Base-by-base conservation (phyloP, 2,113 vertebrate genomes). In the Clupea harengus region DNA sequence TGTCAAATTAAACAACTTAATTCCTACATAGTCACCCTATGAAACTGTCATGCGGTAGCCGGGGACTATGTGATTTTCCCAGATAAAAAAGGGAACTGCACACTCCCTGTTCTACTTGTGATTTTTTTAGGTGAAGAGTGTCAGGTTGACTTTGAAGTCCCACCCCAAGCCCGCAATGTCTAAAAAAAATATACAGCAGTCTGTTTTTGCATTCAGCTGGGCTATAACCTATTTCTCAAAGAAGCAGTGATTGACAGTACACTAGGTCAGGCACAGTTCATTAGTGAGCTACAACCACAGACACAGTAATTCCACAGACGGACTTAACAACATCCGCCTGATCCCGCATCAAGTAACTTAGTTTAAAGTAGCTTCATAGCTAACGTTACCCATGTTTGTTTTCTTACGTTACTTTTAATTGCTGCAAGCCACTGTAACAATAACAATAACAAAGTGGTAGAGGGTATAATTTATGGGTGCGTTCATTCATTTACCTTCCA, bases 1-100 rank as follows among this genome's bases (percentile, higher is more conserved):
- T 20, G 54, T 22, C 54, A 22, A 17, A 57, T 20, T 3, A 22
- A 60, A 22, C 5, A 60, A 60, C 18, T 13, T 22, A 22, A 60
- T 10, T 72, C 54, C 54, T 60, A 60, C 54, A 1, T 39, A 60
- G 60, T 64, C 28, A 39, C 25, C 4, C 13, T 32, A 32, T 78
- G 72, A 39, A 78, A 78, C 72, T 39, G 13, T 39, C 11, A 39
- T 17, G 4, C 64, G 6, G 22, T n/a, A 25, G 25, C 64, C 72
- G 39, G 11, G 28, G 3, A 25, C 64, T 39, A 11, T 39, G 10
- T 15, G 32, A 39, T 78, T 78, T 78, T 78, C 72, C 72, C 72
- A 78, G 28, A 78, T 83, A 52, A 60, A 88, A 88, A 75, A 44
- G 49, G 82, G 87, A 81, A 88, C 50, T 81, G n/a, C 8, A 17